Base-by-base conservation (phyloP, 2,888 invertebrate genomes). In the Fragum fragum region DNA sequence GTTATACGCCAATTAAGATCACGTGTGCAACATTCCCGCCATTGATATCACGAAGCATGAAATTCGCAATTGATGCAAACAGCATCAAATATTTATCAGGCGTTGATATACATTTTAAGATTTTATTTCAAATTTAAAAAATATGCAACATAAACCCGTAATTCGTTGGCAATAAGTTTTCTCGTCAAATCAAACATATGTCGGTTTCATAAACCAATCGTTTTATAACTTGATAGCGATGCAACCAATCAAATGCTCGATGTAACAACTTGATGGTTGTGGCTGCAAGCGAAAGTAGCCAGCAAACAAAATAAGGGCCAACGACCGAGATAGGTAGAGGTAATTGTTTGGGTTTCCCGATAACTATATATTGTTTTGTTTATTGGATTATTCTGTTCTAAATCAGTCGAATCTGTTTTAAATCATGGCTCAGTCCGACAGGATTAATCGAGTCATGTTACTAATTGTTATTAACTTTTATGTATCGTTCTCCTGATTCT, bases 381-480 rank as follows among this genome's bases (percentile, higher is more conserved):
- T 66, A 66, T 66, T 39, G 66, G 66, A 66, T 66, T 66, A 66
- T 21, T 23, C 42, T n/a, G 23, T 26, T 66, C 39, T 66, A 66
- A 66, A 66, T 66, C 66, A 66, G 66, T 66, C 39, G 21, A 21
- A 42, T 42, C 66, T 66, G 66, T 21, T 66, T 23, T 66, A 66
- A 66, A 66, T 66, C 66, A 66, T 66, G 66, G 23, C 66, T 0
- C 42, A 18, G 42, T 23, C 26, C 6, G 66, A 42, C 66, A 66
- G 66, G 66, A 66, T 66, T 66, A 66, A 66, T 66, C 29, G 21
- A 23, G 42, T 36, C 21, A 42, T 9, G 32, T 42, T 42, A 21
- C 66, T 42, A 26, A 66, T 66, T 66, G 66, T 66, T 66, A 42
- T 66, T 66, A 66, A 66, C 42, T 66, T n/a, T 42, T 66, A 23